Evolutionary conservation across 2,113 vertebrate species (phyloP), one percentile per base, ranked within the genome.

Genomic region (human): DNA sequence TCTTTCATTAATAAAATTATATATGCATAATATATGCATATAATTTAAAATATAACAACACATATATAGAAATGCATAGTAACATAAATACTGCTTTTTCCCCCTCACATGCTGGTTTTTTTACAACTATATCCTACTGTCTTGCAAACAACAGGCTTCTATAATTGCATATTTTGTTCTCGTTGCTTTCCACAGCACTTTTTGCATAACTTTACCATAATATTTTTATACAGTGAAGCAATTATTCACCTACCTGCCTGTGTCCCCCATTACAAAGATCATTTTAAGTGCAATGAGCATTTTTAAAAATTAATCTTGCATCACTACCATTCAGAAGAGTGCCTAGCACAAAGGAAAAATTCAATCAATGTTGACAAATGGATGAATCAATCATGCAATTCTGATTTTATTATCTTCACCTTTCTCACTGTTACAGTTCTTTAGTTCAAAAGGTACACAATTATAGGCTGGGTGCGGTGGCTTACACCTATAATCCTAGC

Each of bases 151-250:
- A 68, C 32, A 70, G 55, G 35, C 10, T 35, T 40, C 64, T 72
- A 25, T 76, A 38, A 88, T 25, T 64, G 52, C 57, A 35, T 2
- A 40, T 81, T 89, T 79, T 90, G 11, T 93, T 83, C n/a, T 87
- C 25, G 8, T 64, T 96, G 72, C 16, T 32, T 91, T 18, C 38
- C 52, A 75, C 5, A 61, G 22, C 8, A 61, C 52, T 57, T 86
- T 81, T 96, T 68, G 32, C 59, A 12, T 27, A 89, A 73, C 48
- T 57, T 48, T 59, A 14, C 57, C 61, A 48, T 45, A 43, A 55
- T 85, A 85, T 89, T 96, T 96, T 61, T 90, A 84, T 66, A 68
- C 22, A 40, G 20, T 61, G 38, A 92, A 92, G 48, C 80, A 75
- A 90, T 82, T 95, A 68, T 27, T 94, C 64, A 75, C 64, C 66